Conservation (phyloP, 2,113 vertebrate species). For the Coreoperca whiteheadi region DNA sequence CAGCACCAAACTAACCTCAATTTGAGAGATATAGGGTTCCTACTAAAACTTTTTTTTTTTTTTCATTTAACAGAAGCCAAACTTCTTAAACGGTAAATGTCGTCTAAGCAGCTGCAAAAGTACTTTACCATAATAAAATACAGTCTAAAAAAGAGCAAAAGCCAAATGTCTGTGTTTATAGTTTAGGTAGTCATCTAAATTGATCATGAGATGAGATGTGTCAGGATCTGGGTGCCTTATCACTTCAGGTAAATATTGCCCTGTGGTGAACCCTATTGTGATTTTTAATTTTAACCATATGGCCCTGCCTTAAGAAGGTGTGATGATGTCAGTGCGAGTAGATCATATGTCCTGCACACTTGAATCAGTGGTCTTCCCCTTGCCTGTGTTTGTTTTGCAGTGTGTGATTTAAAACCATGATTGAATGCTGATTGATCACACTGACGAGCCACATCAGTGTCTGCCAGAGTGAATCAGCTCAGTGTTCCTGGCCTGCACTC, state of each 20-base stretch:
- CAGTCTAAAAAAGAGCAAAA: background rate
- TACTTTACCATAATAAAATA: background rate
- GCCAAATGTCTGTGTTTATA: background rate
- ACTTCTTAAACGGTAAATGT: background rate
- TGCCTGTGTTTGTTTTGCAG: constrained; percentile 44
- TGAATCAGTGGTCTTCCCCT: background rate
- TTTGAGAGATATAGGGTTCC: background rate
- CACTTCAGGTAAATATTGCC: constrained; percentile 1
- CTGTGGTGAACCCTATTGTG: background rate
- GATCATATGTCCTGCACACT: background rate
- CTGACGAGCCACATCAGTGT: constrained; percentile 64
- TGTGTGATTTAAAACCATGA: constrained; percentile 58
- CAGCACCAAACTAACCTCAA: background rate
- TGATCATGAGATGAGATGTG: constrained; percentile 1
- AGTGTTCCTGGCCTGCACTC: constrained; percentile 24
- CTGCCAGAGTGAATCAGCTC: constrained; percentile 59
- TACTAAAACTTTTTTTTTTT: background rate
- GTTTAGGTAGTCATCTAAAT: background rate
- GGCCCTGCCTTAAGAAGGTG: background rate
- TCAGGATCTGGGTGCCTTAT: background rate
- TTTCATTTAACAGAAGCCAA: background rate
- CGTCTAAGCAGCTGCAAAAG: background rate
- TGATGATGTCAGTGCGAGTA: background rate
- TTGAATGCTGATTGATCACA: constrained; percentile 74
- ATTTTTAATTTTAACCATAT: background rate